phyloP scores from a whole-genome alignment of 2,797 vertebrate species.

The Trachurus trachurus region DNA sequence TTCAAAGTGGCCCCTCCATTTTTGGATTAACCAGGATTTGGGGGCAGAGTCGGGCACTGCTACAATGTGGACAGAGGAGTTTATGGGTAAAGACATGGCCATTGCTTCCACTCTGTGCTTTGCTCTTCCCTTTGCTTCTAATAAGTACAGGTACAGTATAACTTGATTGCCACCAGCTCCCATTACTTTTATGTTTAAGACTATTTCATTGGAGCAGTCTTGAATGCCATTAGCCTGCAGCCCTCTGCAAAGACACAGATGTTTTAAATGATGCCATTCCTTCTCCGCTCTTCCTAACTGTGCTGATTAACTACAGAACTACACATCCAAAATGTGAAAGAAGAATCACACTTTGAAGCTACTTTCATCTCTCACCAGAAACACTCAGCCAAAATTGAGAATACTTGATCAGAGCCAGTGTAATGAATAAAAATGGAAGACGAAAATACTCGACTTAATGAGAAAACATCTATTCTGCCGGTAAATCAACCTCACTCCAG shows the following conservation, averaged over 20 bases:
- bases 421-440: conserved; percentile 34
- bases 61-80: too few species aligned
- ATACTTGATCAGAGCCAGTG: conserved; percentile 13
- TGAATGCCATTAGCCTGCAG: not conserved
- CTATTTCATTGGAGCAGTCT: not conserved
- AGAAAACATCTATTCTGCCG: conserved; percentile 26
- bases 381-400: conserved; percentile 43
- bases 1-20: too few species aligned
- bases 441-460: conserved; percentile 15
- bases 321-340: conserved; percentile 5
- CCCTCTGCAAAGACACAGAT: too few species aligned
- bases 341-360: conserved; percentile 4
- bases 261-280: too few species aligned
- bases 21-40: too few species aligned
- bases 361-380: conserved; percentile 31
- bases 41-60: too few species aligned
- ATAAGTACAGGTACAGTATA: not conserved
- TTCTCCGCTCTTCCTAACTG: conserved; percentile 20
- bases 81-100: too few species aligned
- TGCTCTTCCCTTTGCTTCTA: not conserved
- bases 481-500: not conserved
- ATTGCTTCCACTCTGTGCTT: too few species aligned
- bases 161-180: not conserved
- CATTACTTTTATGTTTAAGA: not conserved
- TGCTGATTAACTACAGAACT: conserved; percentile 13